Evolutionary conservation across 1,140 invertebrate genomes (phyloP).

Genomic region (Sminthurides bifidus): DNA sequence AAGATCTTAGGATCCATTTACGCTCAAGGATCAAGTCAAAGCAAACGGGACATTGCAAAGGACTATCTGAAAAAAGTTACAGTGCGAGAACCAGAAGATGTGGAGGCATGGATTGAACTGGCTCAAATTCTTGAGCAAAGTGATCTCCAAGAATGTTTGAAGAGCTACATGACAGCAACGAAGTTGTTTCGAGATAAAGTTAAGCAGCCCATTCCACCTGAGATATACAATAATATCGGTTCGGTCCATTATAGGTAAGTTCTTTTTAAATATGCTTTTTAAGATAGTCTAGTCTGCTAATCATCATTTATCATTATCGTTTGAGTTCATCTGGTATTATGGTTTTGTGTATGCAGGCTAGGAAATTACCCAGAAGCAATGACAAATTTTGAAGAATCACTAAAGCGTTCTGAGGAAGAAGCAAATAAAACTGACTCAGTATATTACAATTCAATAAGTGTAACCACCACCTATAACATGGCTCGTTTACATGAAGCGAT

Average conservation of each 20-base stretch:
- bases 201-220: slow-evolving; percentile 86
- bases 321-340: not conserved
- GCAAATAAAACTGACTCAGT: slow-evolving; percentile 69
- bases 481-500: slow-evolving; percentile 85
- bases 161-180: slow-evolving; percentile 87
- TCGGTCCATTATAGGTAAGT: slow-evolving; percentile 70
- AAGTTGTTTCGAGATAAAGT: slow-evolving; percentile 87
- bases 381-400: slow-evolving; percentile 72
- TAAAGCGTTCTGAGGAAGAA: slow-evolving; percentile 66
- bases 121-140: slow-evolving; percentile 95
- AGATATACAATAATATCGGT: slow-evolving; percentile 96
- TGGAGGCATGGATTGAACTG: slow-evolving; percentile 98
- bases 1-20: slow-evolving; percentile 97
- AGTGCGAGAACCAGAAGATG: slow-evolving; percentile 94
- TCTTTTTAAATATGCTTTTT: slow-evolving; percentile 29
- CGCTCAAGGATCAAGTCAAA: slow-evolving; percentile 75
- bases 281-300: not conserved
- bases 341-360: slow-evolving; percentile 42
- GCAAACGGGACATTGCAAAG: slow-evolving; percentile 83
- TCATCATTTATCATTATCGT: not conserved
- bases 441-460: slow-evolving; percentile 92
- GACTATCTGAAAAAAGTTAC: slow-evolving; percentile 84
- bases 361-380: slow-evolving; percentile 71
- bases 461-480: slow-evolving; percentile 94
- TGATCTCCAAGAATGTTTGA: slow-evolving; percentile 73